Percentiles rank a stretch among this genome's conserved stretches.
Evolutionary conservation across 2,797 vertebrate species (phyloP).

Genomic region (Sebastes oblongus): DNA sequence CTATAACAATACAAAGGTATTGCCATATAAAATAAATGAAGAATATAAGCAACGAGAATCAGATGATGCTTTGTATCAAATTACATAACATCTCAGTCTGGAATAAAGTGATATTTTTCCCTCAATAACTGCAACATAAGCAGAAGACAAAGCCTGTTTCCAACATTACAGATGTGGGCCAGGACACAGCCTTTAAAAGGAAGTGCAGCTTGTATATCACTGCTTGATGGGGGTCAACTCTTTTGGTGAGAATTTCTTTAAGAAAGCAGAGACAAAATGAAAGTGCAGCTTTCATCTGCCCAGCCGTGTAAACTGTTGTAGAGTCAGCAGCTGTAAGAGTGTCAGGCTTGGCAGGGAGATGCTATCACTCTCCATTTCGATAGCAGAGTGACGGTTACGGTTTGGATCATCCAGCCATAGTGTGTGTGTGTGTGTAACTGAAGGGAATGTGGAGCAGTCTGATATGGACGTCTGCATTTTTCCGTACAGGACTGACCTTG

Average conservation of each 20-base stretch:
- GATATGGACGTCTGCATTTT: neutral
- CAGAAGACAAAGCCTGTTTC: neutral
- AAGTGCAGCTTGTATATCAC: neutral
- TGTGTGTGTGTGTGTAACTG: neutral
- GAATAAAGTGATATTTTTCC: neutral
- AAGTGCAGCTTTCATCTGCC: neutral
- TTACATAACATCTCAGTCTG: neutral
- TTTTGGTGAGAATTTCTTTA: neutral
- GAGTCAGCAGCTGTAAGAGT: conserved; percentile 12
- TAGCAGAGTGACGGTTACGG: neutral
- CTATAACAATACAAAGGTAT: neutral
- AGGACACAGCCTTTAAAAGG: conserved; percentile 4
- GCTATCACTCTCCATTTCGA: conserved; percentile 13
- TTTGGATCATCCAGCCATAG: neutral
- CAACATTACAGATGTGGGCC: no score
- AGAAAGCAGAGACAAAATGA: neutral
- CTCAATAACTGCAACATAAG: neutral
- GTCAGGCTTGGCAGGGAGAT: neutral
- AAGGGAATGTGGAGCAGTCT: neutral
- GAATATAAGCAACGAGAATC: neutral
- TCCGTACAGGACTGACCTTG: neutral
- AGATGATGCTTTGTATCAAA: neutral
- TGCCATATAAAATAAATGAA: neutral
- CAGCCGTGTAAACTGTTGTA: neutral
- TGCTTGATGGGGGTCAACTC: neutral